Base-by-base conservation (phyloP, 2,888 invertebrate species). In the Poecilus cupreus region DNA sequence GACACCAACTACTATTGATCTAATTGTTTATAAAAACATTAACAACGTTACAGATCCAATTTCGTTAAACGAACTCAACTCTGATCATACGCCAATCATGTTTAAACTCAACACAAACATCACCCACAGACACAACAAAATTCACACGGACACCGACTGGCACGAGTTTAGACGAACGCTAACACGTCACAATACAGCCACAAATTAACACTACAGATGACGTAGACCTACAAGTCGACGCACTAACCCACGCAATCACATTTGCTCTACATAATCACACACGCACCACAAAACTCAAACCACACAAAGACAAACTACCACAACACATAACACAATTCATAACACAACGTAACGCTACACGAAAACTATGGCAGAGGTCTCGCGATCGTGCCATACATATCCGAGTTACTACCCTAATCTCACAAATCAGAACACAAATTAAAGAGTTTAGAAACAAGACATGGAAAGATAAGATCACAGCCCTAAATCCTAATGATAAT, bases 1-100 rank as follows among this genome's bases (percentile, higher is more conserved):
- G n/a, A n/a, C n/a, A n/a, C n/a, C n/a, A n/a, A n/a, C n/a, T n/a
- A n/a, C n/a, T n/a, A n/a, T n/a, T n/a, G 83, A 84, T 60, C 46
- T 83, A 6, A 79, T 78, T 16, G 16, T 84, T 8, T 46, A 24
- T 5, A 74, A 81, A 82, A 83, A 83, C 57, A 79, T 60, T 5
- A 22, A 18, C 1, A 70, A 77, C 13, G 20, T 37, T 13, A 60
- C 39, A n/a, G 57, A 37, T 16, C 81, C 76, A 11, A 6, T 37
- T 26, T 60, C 83, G 0, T 16, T 75, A 5, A 32, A 83, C n/a
- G 83, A 84, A 81, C 78, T 86, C 3, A 85, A 76, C 32, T 86
- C 85, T 0, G 85, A 86, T 68, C 85, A 86, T 46, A 6, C 16
- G n/a, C 8, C 46, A 1, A n/a, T 46, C 1, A n/a, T 13, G 5